Evolutionary conservation across 1,140 invertebrate genomes (phyloP).

Genomic region (Pogonus chalceus): DNA sequence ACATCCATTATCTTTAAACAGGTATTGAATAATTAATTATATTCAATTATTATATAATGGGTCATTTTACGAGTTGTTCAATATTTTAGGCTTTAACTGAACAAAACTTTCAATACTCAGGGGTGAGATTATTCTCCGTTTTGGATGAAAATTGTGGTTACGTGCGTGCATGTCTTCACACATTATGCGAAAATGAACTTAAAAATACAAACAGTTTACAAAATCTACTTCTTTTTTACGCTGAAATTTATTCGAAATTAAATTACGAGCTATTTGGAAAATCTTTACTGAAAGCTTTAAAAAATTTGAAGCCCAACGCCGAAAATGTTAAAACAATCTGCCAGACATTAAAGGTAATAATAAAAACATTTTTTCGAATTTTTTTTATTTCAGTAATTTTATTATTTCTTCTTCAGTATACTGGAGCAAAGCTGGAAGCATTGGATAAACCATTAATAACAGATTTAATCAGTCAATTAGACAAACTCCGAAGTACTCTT

Average conservation of each 20-base stretch:
- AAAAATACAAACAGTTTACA: neutral
- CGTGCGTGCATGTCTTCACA: neutral
- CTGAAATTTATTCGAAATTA: slow-evolving; percentile 8
- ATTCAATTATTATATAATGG: neutral
- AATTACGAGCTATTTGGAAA: slow-evolving; percentile 4
- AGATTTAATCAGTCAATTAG: slow-evolving; percentile 12
- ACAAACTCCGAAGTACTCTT: slow-evolving; percentile 14
- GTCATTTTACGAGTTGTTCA: too few species aligned
- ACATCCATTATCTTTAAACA: neutral
- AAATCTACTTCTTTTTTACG: slow-evolving; percentile 3
- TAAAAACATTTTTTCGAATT: neutral
- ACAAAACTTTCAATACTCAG: neutral
- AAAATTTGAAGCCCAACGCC: slow-evolving; percentile 12
- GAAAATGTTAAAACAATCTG: slow-evolving; percentile 45
- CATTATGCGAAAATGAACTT: neutral
- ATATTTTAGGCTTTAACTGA: neutral
- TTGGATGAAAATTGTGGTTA: neutral
- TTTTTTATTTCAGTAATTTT: slow-evolving; percentile 9
- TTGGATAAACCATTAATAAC: slow-evolving; percentile 25
- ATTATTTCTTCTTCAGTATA: slow-evolving; percentile 22
- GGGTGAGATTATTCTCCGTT: neutral
- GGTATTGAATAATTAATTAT: neutral
- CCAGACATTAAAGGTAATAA: slow-evolving; percentile 40
- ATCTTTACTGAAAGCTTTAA: neutral
- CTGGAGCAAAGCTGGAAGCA: slow-evolving; percentile 28